These are phyloP conservation scores for Taenioides sp. DNA, from an alignment of 2,797 vertebrate genomes.

Conservation along the genomic window DNA sequence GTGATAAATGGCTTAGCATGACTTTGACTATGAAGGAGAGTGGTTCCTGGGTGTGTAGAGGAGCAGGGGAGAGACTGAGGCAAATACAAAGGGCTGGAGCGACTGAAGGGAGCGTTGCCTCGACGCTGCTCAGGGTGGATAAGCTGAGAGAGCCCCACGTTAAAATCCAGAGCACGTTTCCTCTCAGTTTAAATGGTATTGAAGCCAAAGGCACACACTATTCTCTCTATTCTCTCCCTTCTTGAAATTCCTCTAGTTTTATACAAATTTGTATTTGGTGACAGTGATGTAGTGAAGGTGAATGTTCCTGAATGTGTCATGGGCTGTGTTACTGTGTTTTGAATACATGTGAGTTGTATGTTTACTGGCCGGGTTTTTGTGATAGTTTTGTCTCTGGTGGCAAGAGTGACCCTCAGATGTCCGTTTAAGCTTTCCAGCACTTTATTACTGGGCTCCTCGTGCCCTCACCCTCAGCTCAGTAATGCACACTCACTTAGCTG, in stretches of 20 bases:
- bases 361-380: slow-evolving; percentile 34
- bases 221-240: slow-evolving; percentile 39
- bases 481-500: slow-evolving; percentile 43
- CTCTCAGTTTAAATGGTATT: slow-evolving; percentile 57
- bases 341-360: slow-evolving; percentile 26
- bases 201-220: slow-evolving; percentile 55
- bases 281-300: slow-evolving; percentile 22
- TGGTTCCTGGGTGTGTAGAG: slow-evolving; percentile 53
- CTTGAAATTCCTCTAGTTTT: slow-evolving; percentile 52
- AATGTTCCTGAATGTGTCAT: slow-evolving; percentile 37
- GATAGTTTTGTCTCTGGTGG: slow-evolving; percentile 35
- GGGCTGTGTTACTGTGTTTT: slow-evolving; percentile 26
- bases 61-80: slow-evolving; percentile 17
- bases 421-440: slow-evolving; percentile 62
- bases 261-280: slow-evolving; percentile 14
- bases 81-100: slow-evolving; percentile 22
- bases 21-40: slow-evolving; percentile 73
- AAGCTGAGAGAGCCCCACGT: slow-evolving; percentile 45
- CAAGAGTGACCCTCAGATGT: slow-evolving; percentile 34
- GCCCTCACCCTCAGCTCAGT: slow-evolving; percentile 39
- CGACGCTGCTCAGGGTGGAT: slow-evolving; percentile 34
- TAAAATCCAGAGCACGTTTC: slow-evolving; percentile 70
- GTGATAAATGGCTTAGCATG: slow-evolving; percentile 71
- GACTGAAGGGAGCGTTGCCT: slow-evolving; percentile 40
- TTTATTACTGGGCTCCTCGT: slow-evolving; percentile 60